Evolutionary conservation across 2,113 vertebrate species (phyloP), one percentile per base, ranked within the genome.

Genomic region (Cynoglossus semilaevis): DNA sequence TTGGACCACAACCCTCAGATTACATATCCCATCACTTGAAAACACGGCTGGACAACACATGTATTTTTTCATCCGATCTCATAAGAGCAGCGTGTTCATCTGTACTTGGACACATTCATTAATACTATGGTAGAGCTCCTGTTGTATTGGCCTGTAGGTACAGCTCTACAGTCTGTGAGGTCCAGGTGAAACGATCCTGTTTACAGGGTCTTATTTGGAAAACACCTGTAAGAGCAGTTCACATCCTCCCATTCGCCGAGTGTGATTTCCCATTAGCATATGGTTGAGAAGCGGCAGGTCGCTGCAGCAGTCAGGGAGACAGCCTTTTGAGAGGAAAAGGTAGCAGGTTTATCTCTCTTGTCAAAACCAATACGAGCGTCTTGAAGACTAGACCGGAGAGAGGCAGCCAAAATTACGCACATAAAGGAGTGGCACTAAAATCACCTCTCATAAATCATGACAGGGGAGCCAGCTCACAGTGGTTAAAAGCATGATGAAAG

Each of bases 401-500:
- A 72, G 77, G 76, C 68, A 79, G 83, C 69, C 72, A 76, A 74
- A 83, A 80, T 76, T 70, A 82, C 84, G 82, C 74, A 72, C 82
- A 82, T 83, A 85, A 86, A 82, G 75, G 77, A 86, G 70, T 84
- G 76, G 80, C 80, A 80, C 79, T 68, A 69, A 87, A 88, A 86
- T 79, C 79, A 81, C 72, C 81, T 80, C 70, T 86, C 70, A 79
- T 82, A 86, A 85, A 86, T 71, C 82, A 79, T 65, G 69, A 83
- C 82, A 76, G 74, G 76, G 78, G 80, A 83, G 70, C 68, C 74
- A 69, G 79, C 81, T 82, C 76, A 80, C 79, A 78, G 75, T 85
- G 77, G 82, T 86, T 85, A 83, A 29, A 84, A 85, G 77, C 79
- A 76, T 75, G 82, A 87, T 87, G 84, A 89, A 87, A 43, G 87